phyloP scores from a whole-genome alignment of 2,888 invertebrate genomes.

The Nephrotoma appendiculata region DNA sequence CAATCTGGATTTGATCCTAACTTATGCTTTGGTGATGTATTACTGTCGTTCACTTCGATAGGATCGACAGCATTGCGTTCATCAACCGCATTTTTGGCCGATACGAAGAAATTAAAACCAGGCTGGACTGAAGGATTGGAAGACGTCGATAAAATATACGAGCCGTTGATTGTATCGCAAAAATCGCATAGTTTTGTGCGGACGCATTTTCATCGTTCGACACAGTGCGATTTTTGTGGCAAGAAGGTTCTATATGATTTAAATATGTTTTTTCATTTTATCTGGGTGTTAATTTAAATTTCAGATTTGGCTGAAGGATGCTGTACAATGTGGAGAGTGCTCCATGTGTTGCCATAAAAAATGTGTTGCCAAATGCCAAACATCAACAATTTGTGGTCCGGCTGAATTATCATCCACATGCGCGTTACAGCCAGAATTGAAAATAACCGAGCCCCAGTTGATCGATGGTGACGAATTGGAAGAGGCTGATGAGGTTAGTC shows the following conservation, averaged over 20 bases:
- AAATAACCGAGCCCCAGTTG: constrained; percentile 31
- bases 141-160: constrained; percentile 18
- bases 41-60: constrained; percentile 68
- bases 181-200: constrained; percentile 63
- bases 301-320: constrained; percentile 89
- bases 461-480: constrained; percentile 16
- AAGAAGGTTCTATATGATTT: constrained; percentile 42
- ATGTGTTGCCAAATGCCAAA: constrained; percentile 76
- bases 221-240: constrained; percentile 85
- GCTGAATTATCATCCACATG: constrained; percentile 18
- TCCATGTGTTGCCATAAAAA: constrained; percentile 91
- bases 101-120: constrained; percentile 10
- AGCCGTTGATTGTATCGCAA: constrained; percentile 16
- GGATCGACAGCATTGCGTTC: constrained; percentile 22
- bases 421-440: constrained; percentile 32
- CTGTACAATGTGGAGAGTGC: constrained; percentile 81
- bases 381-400: constrained; percentile 47
- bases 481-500: constrained; percentile 15
- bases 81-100: constrained; percentile 9
- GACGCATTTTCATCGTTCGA: constrained; percentile 78
- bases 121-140: constrained; percentile 18
- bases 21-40: constrained; percentile 82
- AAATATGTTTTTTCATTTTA: constrained; percentile 8
- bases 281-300: background rate
- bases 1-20: constrained; percentile 85